Base-by-base conservation (phyloP, 64 coral and sea anemone genomes). In the Anthopleura sola region DNA sequence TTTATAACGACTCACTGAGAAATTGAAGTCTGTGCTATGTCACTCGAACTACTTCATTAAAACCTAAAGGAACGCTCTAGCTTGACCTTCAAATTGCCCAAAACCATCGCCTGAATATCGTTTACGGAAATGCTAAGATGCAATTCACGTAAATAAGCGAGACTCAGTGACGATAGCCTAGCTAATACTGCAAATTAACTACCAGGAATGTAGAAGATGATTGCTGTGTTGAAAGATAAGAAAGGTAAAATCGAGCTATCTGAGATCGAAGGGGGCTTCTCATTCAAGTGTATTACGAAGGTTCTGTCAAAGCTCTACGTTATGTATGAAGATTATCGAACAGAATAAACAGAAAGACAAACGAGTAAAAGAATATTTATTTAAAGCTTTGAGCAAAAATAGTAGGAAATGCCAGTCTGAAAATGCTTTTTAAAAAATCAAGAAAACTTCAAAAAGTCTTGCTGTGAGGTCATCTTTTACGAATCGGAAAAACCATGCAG, bases 111-210 rank as follows among this genome's bases (percentile, higher is more conserved):
- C 11, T 28, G 7, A 71, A 29, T 71, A 71, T 71, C 66, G 9
- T 34, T 71, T 32, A 71, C 66, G 66, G 66, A 71, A 71, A 71
- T 71, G 28, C 66, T 71, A 71, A 71, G 66, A 31, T 71, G 6
- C 66, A 71, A 32, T 14, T 71, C 66, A 71, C 66, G 66, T 71
- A 71, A 71, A 71, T 71, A 34, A 71, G 24, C 66, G 66, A 71
- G 66, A 71, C 66, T 71, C 66, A 8, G 26, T 71, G 66, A 71
- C 66, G n/a, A 12, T 71, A 71, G 2, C 9, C 15, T 2, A 28
- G 0, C 66, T 34, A 71, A 71, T 34, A 32, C 31, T 32, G n/a
- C 66, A 10, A 12, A 71, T 34, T 7, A 71, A 34, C 66, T 33
- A 71, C 66, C 66, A 71, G 28, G 66, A 71, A 71, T 71, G 66